A percentile compares a stretch with the other conserved stretches of the same genome.
These are phyloP conservation scores for Regulus satrapa DNA, from an alignment of 2,113 vertebrate genomes.

Conservation along the genomic window DNA sequence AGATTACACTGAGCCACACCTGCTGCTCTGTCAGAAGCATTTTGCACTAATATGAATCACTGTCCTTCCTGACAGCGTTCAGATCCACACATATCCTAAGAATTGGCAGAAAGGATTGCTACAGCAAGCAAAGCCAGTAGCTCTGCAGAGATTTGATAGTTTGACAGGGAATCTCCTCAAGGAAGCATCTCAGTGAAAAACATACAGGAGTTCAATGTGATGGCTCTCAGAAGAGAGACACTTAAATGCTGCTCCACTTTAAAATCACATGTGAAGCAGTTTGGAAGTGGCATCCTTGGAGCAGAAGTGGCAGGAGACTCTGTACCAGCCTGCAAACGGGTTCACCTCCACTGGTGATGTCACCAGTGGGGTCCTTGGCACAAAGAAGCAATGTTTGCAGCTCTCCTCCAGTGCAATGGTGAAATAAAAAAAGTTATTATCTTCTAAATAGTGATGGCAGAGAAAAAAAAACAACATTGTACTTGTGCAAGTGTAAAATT, in stretches of 20 bases:
- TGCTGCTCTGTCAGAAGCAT: slow-evolving; percentile 40
- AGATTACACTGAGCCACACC: slow-evolving; percentile 5
- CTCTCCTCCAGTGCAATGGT: neutral
- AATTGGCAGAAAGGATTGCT: neutral
- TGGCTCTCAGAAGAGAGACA: neutral
- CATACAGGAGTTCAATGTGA: neutral
- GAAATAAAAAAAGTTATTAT: no score
- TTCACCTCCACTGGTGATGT: neutral
- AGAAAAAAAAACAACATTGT: neutral
- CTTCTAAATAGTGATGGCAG: neutral
- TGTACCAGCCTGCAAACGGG: neutral
- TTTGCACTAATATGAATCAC: neutral
- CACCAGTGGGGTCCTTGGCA: neutral
- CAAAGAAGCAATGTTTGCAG: neutral
- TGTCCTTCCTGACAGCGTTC: slow-evolving; percentile 8
- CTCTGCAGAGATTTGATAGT: neutral
- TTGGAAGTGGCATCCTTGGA: neutral
- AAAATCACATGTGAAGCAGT: neutral
- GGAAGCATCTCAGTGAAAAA: neutral
- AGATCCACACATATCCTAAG: neutral
- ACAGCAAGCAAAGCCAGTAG: neutral
- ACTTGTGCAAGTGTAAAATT: neutral
- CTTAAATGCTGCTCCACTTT: neutral
- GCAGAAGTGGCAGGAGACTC: neutral
- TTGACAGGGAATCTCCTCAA: neutral